phyloP scores from a whole-genome alignment of 2,888 invertebrate genomes.

The Myathropa florea region DNA sequence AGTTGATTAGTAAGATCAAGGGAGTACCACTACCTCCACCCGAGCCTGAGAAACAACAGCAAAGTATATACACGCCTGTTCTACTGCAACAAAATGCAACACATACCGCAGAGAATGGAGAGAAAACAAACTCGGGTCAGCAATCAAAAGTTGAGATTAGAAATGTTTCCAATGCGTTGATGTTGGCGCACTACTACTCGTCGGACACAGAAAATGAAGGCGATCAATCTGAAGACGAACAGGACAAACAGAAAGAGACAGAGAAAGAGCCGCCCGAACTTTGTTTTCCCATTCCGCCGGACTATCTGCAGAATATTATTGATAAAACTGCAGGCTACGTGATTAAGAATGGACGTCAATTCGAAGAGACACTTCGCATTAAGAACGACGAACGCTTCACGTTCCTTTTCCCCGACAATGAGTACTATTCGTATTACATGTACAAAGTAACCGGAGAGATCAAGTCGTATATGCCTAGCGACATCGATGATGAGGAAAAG shows the following conservation, averaged over 20 bases:
- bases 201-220: slow-evolving; percentile 81
- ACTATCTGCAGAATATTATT: slow-evolving; percentile 92
- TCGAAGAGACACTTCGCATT: slow-evolving; percentile 92
- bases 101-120: slow-evolving; percentile 72
- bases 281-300: slow-evolving; percentile 86
- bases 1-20: slow-evolving; percentile 92
- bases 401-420: slow-evolving; percentile 90
- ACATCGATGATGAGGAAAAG: slow-evolving; percentile 77
- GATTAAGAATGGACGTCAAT: slow-evolving; percentile 95
- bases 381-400: slow-evolving; percentile 93
- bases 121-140: neutral
- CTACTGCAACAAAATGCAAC: slow-evolving; percentile 78
- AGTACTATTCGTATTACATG: slow-evolving; percentile 91
- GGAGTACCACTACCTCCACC: slow-evolving; percentile 82
- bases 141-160: slow-evolving; percentile 77
- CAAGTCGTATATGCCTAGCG: slow-evolving; percentile 73
- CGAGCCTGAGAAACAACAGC: slow-evolving; percentile 59
- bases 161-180: slow-evolving; percentile 79
- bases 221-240: slow-evolving; percentile 77
- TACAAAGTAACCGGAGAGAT: slow-evolving; percentile 82
- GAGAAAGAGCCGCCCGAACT: slow-evolving; percentile 72
- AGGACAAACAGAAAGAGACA: slow-evolving; percentile 12
- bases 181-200: slow-evolving; percentile 83
- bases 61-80: slow-evolving; percentile 76
- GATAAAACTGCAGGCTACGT: slow-evolving; percentile 99